A percentile compares a stretch with the other conserved stretches of the same genome.
Conservation (phyloP, 2,888 invertebrate genomes). For the Siphonodentalium dalli region DNA sequence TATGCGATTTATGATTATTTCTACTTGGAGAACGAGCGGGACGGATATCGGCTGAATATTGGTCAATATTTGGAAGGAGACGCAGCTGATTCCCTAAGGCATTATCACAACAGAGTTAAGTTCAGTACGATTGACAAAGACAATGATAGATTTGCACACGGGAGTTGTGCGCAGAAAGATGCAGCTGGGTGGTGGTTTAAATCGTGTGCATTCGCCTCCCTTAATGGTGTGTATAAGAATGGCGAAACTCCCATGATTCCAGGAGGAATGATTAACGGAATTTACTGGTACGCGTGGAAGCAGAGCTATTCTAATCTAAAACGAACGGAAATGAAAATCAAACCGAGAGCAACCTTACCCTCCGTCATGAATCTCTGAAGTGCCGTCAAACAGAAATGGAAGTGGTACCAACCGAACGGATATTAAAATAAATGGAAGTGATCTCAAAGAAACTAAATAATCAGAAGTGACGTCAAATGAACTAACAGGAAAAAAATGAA, state of each 20-base stretch:
- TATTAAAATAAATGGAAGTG: no score
- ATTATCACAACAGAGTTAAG: slow-evolving; percentile 90
- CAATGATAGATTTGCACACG: slow-evolving; percentile 73
- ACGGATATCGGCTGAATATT: slow-evolving; percentile 78
- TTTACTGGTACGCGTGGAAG: slow-evolving; percentile 53
- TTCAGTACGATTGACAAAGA: slow-evolving; percentile 90
- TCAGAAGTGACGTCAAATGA: no score
- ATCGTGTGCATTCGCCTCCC: slow-evolving; percentile 47
- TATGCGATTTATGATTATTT: slow-evolving; percentile 81
- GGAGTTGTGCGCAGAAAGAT: slow-evolving; percentile 49
- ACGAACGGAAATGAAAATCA: slow-evolving; percentile 47
- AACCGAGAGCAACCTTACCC: no score
- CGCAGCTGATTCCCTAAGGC: slow-evolving; percentile 82
- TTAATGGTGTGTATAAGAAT: slow-evolving; percentile 46
- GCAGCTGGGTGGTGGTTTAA: slow-evolving; percentile 57
- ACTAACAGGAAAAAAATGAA: no score
- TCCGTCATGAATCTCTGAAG: no score
- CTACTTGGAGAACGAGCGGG: slow-evolving; percentile 72
- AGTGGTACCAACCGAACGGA: no score
- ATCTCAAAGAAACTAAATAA: no score
- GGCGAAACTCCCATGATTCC: slow-evolving; percentile 32
- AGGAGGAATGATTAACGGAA: slow-evolving; percentile 46
- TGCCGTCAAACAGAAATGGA: no score
- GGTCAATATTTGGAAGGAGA: slow-evolving; percentile 79
- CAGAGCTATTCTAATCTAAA: slow-evolving; percentile 45